Base-by-base conservation (phyloP, 2,113 vertebrate genomes). In the Centropristis striata region DNA sequence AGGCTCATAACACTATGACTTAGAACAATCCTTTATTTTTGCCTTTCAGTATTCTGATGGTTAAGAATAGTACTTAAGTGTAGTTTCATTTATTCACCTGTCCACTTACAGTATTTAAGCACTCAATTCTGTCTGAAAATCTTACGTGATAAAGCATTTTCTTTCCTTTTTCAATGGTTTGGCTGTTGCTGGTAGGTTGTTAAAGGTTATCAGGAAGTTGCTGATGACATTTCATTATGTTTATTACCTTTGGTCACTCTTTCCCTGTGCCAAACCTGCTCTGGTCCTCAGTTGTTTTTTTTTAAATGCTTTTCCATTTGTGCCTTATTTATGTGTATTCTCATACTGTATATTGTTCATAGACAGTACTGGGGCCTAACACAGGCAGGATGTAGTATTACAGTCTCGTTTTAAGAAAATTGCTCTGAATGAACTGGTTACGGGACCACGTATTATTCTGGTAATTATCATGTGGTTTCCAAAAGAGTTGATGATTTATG, bases 311-410 rank as follows among this genome's bases (percentile, higher is more conserved):
- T 92, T 69, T 94, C 91, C 88, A 91, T 94, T 86, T 93, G 94
- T 95, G 94, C 94, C 94, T 95, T 95, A 94, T 92, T 92, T 90
- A 86, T 86, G 84, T 92, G 73, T 84, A 73, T 90, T 86, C 44
- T 54, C 74, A 86, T 90, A 50, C 68, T 85, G 79, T 88, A 53
- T 81, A 37, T 86, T 77, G 69, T 84, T 75, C 64, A 63, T 86
- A 78, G 64, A 81, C 78, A 81, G 85, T 67, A 74, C 54, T 41
- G 71, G 75, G 61, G 71, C 60, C n/a, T 41, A 47, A 53, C 1
- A 10, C 61, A 75, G 73, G 74, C 63, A 81, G 47, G 72, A 77
- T 67, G 70, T 68, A 87, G 88, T 94, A 91, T 93, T 91, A 76
- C 66, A 59, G 71, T 83, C 47, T 60, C 53, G 67, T 78, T 77